Evolutionary conservation across 2,113 vertebrate species (phyloP).

Genomic region (Pseudorhombus dupliciocellatus): DNA sequence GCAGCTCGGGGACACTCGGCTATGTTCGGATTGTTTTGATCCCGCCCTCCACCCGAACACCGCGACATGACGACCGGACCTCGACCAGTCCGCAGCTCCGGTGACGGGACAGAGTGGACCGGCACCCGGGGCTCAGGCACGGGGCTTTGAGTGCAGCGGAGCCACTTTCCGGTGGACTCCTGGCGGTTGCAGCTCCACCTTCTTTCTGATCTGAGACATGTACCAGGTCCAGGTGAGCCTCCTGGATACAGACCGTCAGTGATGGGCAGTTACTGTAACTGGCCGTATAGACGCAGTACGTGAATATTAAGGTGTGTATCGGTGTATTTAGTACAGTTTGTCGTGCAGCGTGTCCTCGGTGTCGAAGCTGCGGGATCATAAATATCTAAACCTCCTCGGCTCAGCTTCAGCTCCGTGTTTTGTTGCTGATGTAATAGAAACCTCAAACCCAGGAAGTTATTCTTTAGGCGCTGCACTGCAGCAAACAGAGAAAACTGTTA

Average conservation of each 20-base stretch:
- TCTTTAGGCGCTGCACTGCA: too few relatives aligned
- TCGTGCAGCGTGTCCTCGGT: too few relatives aligned
- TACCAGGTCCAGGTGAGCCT: constrained; percentile 68
- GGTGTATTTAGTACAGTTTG: too few relatives aligned
- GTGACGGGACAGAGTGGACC: neutral
- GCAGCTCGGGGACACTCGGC: constrained; percentile 26
- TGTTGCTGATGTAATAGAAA: too few relatives aligned
- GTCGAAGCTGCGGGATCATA: constrained; percentile 11
- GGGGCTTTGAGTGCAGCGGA: too few relatives aligned
- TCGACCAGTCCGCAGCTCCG: neutral
- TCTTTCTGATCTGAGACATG: constrained; percentile 39
- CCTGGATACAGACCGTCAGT: neutral
- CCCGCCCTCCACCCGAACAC: constrained; percentile 29
- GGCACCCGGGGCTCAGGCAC: neutral
- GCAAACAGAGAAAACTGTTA: too few relatives aligned
- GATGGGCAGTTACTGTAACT: too few relatives aligned
- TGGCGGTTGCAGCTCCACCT: constrained; percentile 7
- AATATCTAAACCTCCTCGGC: neutral
- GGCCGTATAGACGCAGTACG: too few relatives aligned
- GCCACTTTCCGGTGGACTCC: neutral
- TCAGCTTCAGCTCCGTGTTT: too few relatives aligned
- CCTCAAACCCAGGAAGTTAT: too few relatives aligned
- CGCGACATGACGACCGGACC: constrained; percentile 33
- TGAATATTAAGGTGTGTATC: too few relatives aligned
- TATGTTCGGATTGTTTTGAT: constrained; percentile 38